A percentile compares a stretch with the other conserved stretches of the same genome.
Evolutionary conservation across 2,888 invertebrate species (phyloP).

Genomic region (Atrina japonica): DNA sequence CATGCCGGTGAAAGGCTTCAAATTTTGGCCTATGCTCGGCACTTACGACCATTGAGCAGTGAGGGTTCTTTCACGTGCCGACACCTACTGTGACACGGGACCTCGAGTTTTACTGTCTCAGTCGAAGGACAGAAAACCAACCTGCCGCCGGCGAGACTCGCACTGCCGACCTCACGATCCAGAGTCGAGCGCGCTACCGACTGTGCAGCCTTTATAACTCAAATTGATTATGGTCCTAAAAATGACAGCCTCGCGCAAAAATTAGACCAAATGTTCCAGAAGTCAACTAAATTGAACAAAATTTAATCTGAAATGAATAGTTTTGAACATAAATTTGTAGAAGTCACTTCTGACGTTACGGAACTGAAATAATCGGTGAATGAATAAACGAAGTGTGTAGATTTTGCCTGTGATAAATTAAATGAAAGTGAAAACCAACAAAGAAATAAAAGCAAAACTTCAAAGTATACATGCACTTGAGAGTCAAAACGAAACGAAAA

Average conservation of each 20-base stretch:
- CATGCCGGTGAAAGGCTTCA: too few relatives aligned
- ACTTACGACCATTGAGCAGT: too few relatives aligned
- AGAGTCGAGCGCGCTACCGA: too few relatives aligned
- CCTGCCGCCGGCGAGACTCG: too few relatives aligned
- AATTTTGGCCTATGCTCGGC: too few relatives aligned
- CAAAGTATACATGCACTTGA: not conserved
- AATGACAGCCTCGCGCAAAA: conserved; percentile 5
- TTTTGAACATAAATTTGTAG: conserved; percentile 13
- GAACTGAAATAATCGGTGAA: not conserved
- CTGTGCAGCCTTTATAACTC: conserved; percentile 6
- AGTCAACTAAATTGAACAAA: conserved; percentile 4
- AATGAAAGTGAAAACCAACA: not conserved
- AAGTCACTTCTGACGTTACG: not conserved
- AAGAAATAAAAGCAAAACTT: conserved; percentile 9
- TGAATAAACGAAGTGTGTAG: too few relatives aligned
- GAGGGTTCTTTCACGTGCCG: too few relatives aligned
- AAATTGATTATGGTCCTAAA: conserved; percentile 1
- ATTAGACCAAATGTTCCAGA: conserved; percentile 3
- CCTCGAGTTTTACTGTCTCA: too few relatives aligned
- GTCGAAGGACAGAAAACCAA: too few relatives aligned
- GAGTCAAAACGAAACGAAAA: not conserved
- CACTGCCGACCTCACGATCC: too few relatives aligned
- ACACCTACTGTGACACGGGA: too few relatives aligned
- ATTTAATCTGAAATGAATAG: conserved; percentile 9
- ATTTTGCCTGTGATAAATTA: not conserved